Base-by-base conservation (phyloP, 2,888 invertebrate genomes). In the Pterostichus madidus region DNA sequence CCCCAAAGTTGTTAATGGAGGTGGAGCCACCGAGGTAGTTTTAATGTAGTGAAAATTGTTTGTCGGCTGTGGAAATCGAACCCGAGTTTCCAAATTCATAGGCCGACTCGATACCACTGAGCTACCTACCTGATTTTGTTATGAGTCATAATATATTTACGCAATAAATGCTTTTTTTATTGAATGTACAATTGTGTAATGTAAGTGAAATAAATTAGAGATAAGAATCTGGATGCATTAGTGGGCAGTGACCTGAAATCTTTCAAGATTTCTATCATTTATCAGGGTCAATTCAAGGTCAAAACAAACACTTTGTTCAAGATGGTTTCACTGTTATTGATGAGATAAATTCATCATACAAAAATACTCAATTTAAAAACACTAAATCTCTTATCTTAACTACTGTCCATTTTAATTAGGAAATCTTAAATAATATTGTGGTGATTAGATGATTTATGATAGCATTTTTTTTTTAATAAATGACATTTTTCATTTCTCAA, bases 251-350 rank as follows among this genome's bases (percentile, higher is more conserved):
- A 71, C 68, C 68, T 71, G 44, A 71, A 71, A 71, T 71, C 39
- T 71, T 44, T 35, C 13, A 35, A 71, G 68, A 44, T 71, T 71
- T 71, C 68, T 71, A 44, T 44, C 68, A 46, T 71, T 71, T 64
- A 64, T 44, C 68, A 71, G 68, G 68, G 68, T 71, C 68, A 71
- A 71, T 39, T 44, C 68, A 71, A 71, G 68, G 68, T 71, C 68
- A 71, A 44, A 17, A 71, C 15, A 17, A 15, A 71, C 68, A 71
- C 44, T 71, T 11, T 17, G 39, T 35, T 39, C 8, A 31, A 64
- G 35, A 64, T 64, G 35, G 64, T 64, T 49, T 59, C 59, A 64
- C 13, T 64, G 32, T 64, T 49, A 64, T 32, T 64, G 35, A 64
- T 35, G 64, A 35, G 64, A 64, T 7, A 13, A 64, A 64, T 64